Conservation (phyloP, 2,113 vertebrate species). For the Prochilodus magdalenae region DNA sequence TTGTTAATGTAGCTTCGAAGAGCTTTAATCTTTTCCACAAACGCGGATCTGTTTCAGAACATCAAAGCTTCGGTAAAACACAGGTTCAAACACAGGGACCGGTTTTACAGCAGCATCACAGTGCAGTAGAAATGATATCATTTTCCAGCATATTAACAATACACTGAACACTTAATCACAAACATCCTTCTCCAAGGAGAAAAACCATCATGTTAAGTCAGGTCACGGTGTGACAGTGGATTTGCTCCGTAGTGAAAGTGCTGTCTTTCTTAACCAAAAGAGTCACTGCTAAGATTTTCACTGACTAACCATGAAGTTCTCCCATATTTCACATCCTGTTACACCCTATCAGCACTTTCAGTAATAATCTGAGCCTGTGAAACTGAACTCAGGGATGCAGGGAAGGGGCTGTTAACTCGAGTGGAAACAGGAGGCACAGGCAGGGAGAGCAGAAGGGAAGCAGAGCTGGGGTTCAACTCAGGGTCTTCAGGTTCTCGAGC, state of each 20-base stretch:
- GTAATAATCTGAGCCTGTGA: conserved; percentile 1
- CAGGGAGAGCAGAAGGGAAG: not conserved
- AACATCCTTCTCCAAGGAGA: not conserved
- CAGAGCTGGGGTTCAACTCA: conserved; percentile 77
- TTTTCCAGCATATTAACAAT: not conserved
- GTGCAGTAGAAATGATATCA: conserved; percentile 14
- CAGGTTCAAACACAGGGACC: not conserved
- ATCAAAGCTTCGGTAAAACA: not conserved
- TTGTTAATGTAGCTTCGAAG: not conserved
- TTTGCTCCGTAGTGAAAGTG: not conserved
- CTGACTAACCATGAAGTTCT: not conserved
- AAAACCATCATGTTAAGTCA: not conserved
- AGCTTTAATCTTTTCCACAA: not conserved
- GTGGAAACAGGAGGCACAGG: not conserved
- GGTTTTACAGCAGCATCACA: conserved; percentile 21
- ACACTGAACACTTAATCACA: not conserved
- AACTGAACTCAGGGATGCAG: not conserved
- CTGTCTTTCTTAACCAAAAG: not conserved
- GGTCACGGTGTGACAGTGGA: not conserved
- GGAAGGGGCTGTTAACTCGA: not conserved
- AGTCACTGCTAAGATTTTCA: not conserved
- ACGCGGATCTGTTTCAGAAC: not conserved
- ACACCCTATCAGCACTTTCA: conserved; percentile 6
- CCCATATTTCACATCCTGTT: not conserved
- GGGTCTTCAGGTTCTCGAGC: conserved; percentile 73